Base-by-base conservation (phyloP, 1,140 invertebrate species). In the Hylaeus anthracinus region DNA sequence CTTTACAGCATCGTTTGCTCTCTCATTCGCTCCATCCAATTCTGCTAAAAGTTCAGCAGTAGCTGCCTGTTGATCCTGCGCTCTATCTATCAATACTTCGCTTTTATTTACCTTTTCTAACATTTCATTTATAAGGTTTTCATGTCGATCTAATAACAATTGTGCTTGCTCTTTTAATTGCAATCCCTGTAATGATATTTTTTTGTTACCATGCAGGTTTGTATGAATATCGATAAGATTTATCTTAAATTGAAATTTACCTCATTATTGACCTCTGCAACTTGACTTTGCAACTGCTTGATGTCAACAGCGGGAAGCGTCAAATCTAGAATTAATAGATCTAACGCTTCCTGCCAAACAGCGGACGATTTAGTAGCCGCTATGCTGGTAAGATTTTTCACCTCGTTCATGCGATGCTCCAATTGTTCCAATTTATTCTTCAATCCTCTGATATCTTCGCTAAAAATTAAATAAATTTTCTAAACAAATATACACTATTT, bases 1-100 rank as follows among this genome's bases (percentile, higher is more conserved):
- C 81, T 96, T 94, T 0, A 98, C 96, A 41, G 98, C 98, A 74
- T 97, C 95, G 74, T 96, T 95, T 0, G 98, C 98, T 88, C 95
- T 95, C 1, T 94, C 95, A 55, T 96, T 94, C 0, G 97, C 96
- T 10, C 93, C 91, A 87, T 97, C 95, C n/a, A 95, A 95, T 83
- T 97, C 96, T 4, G 95, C 94, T 39, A 97, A 86, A 67, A 96
- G 92, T 79, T 96, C 95, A 84, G 96, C 95, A 2, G 95, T 94
- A 26, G 92, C 92, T 86, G 95, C 94, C 86, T 96, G 95, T 83
- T 96, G 95, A 56, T 94, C 91, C 37, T 93, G 89, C 0, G 94
- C 95, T 79, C 89, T 90, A 8, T 94, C 90, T 39, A 96, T 86
- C 15, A 96, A 87, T 15, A 94, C 90, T 64, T 94, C 91, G 6